phyloP scores from a whole-genome alignment of 1,140 invertebrate genomes.

The Lordiphosa stackelbergi region DNA sequence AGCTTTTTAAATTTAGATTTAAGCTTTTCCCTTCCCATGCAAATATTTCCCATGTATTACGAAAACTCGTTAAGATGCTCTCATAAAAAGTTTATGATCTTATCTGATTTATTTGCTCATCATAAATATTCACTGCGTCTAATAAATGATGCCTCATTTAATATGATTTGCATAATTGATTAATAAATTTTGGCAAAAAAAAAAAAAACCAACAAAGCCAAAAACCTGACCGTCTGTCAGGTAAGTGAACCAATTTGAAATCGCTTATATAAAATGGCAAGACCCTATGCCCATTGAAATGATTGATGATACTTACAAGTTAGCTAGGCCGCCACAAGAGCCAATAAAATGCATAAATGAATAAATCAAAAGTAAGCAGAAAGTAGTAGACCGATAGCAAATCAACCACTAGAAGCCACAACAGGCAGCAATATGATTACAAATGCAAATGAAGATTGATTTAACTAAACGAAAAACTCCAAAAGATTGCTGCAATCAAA shows the following conservation, averaged over 20 bases:
- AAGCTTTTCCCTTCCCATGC: too few species aligned
- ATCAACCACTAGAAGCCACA: too few species aligned
- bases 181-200: slow-evolving; percentile 28
- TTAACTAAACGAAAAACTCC: background rate
- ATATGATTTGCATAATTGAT: slow-evolving; percentile 58
- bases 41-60: too few species aligned
- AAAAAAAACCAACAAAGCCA: background rate
- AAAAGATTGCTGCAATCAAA: slow-evolving; percentile 2
- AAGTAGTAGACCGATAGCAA: slow-evolving; percentile 6
- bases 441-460: slow-evolving; percentile 36
- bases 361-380: slow-evolving; percentile 19
- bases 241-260: slow-evolving; percentile 31
- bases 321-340: slow-evolving; percentile 31
- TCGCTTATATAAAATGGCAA: slow-evolving; percentile 28
- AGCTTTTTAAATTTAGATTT: too few species aligned
- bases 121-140: slow-evolving; percentile 10
- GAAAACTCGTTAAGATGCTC: too few species aligned
- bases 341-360: slow-evolving; percentile 61
- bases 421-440: slow-evolving; percentile 24
- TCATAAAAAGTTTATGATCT: slow-evolving; percentile 6
- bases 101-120: slow-evolving; percentile 13
- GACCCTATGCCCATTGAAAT: slow-evolving; percentile 34
- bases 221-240: slow-evolving; percentile 4
- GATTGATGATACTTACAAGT: slow-evolving; percentile 48
- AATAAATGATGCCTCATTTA: slow-evolving; percentile 40